Conservation (phyloP, 2,888 invertebrate species). For the Patella depressa region DNA sequence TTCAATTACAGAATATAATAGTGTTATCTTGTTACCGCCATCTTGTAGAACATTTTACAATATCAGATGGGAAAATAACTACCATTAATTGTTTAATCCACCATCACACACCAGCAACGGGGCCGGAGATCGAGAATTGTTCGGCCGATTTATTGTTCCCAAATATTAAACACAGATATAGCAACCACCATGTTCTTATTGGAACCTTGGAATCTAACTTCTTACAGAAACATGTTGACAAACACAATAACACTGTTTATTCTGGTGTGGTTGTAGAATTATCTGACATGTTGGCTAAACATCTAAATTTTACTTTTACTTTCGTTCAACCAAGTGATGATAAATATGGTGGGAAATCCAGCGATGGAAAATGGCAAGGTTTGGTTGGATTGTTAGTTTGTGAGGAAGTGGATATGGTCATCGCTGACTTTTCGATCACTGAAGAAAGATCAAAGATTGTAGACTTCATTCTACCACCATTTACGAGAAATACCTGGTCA, state of each 20-base stretch:
- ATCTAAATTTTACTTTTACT: not conserved
- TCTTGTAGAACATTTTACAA: too few species aligned
- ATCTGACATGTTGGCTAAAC: not conserved
- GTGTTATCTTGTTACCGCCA: too few species aligned
- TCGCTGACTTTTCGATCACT: not conserved
- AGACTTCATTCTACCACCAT: not conserved
- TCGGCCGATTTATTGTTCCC: not conserved
- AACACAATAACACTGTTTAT: not conserved
- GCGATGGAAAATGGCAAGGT: not conserved
- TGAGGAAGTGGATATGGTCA: not conserved
- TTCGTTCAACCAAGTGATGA: not conserved
- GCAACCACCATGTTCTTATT: not conserved
- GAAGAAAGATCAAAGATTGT: not conserved
- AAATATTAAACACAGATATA: not conserved
- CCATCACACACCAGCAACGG: too few species aligned
- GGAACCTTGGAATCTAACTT: not conserved
- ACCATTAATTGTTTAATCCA: too few species aligned
- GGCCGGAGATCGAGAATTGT: not conserved
- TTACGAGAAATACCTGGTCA: not conserved
- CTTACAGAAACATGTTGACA: not conserved
- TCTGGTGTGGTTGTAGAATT: not conserved
- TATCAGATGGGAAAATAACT: too few species aligned
- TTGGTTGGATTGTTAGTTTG: not conserved
- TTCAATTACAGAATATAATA: too few species aligned
- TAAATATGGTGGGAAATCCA: not conserved